These are phyloP conservation scores for Chloebia gouldiae DNA, from an alignment of 2,113 vertebrate species.

Conservation along the genomic window DNA sequence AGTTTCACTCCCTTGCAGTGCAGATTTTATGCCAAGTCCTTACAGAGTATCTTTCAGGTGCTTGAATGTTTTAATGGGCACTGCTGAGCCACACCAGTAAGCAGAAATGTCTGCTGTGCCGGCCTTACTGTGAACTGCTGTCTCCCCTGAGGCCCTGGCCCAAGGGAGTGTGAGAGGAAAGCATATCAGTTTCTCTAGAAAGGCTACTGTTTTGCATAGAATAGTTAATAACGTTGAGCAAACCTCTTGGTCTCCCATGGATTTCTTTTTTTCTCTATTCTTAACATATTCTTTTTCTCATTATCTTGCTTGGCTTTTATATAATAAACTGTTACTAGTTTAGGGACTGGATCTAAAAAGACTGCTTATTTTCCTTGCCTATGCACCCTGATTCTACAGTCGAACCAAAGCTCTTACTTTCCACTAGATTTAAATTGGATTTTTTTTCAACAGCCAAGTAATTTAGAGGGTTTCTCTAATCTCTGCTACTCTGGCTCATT, in stretches of 20 bases:
- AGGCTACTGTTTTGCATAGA: neutral
- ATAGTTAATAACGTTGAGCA: neutral
- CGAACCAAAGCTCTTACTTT: conserved; percentile 32
- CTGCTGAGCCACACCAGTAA: neutral
- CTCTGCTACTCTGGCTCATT: conserved; percentile 43
- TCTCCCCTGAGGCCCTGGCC: neutral
- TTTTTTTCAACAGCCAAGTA: conserved; percentile 60
- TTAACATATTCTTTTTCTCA: conserved; percentile 9
- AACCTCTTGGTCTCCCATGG: conserved; percentile 7
- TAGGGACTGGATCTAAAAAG: conserved; percentile 29
- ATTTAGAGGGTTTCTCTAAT: conserved; percentile 51
- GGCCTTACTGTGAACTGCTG: neutral
- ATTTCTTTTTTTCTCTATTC: conserved; percentile 13
- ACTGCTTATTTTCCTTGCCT: conserved; percentile 39
- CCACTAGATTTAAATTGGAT: conserved; percentile 49
- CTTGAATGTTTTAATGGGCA: neutral
- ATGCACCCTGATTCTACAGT: neutral
- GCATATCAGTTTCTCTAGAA: conserved; percentile 23
- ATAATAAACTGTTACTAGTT: conserved; percentile 27
- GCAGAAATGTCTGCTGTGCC: neutral
- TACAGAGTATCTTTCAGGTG: neutral
- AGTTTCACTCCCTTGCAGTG: neutral
- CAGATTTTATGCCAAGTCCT: neutral
- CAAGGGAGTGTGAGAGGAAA: neutral
- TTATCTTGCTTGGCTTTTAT: conserved; percentile 50